Base-by-base conservation (phyloP, 2,888 invertebrate species). In the Cryptophagus acutangulus region DNA sequence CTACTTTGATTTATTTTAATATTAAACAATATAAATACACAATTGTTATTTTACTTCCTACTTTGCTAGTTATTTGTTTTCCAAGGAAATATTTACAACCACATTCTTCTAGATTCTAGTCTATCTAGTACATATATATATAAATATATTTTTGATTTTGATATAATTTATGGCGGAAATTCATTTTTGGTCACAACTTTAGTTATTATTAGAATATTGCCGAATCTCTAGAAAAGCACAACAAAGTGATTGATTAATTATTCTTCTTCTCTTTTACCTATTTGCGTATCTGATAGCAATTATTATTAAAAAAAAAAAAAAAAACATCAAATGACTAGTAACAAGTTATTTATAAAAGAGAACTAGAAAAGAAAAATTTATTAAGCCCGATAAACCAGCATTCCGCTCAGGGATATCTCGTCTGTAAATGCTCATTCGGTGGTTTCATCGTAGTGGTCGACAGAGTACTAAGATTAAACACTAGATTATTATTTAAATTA, bases 241-340 rank as follows among this genome's bases (percentile, higher is more conserved):
- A n/a, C n/a, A n/a, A n/a, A n/a, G n/a, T n/a, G n/a, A n/a, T n/a
- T n/a, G n/a, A n/a, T n/a, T 37, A 26, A 26, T 17, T 34, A 42
- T 26, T 26, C 26, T 4, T 26, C 4, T 26, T 26, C 12, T 26
- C n/a, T n/a, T n/a, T n/a, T n/a, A n/a, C n/a, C n/a, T n/a, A n/a
- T n/a, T n/a, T n/a, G n/a, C n/a, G n/a, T n/a, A 26, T 4, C n/a
- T 26, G 12, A 26, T 3, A 26, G n/a, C 26, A 26, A n/a, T 31
- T 12, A 28, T 20, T n/a, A 20, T 10, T 28, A 8, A 13, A 31
- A 12, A 4, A 8, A 31, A 10, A 13, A 15, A 10, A 3, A 29
- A 28, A 42, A 36, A 36, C 37, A 40, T 42, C 46, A 49, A 51
- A 52, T 55, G 55, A 55, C 55, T 55, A 55, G 55, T 45, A 54